Percentiles rank a stretch among this genome's conserved stretches.
Evolutionary conservation across 2,113 vertebrate genomes (phyloP).

Genomic region (Prinia subflava): DNA sequence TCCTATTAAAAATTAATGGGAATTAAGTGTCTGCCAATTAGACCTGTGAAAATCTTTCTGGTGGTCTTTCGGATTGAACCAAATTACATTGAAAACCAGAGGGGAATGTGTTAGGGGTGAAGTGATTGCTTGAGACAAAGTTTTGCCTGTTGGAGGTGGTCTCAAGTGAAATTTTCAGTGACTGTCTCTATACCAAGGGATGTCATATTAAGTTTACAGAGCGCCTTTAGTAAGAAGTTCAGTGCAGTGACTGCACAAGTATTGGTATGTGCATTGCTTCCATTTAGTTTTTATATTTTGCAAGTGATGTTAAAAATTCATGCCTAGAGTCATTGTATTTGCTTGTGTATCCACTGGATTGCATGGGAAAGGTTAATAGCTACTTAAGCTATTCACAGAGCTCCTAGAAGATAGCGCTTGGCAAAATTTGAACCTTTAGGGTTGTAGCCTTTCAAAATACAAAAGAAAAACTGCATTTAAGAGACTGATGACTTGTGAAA

Average conservation of each 20-base stretch:
- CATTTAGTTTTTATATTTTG: not conserved
- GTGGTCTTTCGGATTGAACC: conserved; percentile 17
- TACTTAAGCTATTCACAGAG: not conserved
- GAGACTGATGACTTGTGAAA: not conserved
- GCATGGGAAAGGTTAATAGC: not conserved
- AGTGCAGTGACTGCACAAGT: not conserved
- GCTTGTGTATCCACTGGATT: not conserved
- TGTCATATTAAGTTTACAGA: not conserved
- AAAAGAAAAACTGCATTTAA: not conserved
- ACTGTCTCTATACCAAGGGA: not conserved
- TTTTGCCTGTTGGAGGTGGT: conserved; percentile 35
- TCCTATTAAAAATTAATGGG: conserved; percentile 36
- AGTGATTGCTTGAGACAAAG: conserved; percentile 14
- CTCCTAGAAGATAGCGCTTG: not conserved
- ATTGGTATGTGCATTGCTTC: not conserved
- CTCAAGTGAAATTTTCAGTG: not conserved
- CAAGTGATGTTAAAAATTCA: not conserved
- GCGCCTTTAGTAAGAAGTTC: not conserved
- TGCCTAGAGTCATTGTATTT: not conserved
- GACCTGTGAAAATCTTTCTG: conserved; percentile 35
- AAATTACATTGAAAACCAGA: conserved; percentile 14
- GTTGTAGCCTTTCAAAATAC: not conserved
- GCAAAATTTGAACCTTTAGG: not conserved
- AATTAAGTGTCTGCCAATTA: conserved; percentile 40
- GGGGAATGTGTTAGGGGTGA: not conserved